Base-by-base conservation (phyloP, 2,797 vertebrate genomes). In the Platalea minor region DNA sequence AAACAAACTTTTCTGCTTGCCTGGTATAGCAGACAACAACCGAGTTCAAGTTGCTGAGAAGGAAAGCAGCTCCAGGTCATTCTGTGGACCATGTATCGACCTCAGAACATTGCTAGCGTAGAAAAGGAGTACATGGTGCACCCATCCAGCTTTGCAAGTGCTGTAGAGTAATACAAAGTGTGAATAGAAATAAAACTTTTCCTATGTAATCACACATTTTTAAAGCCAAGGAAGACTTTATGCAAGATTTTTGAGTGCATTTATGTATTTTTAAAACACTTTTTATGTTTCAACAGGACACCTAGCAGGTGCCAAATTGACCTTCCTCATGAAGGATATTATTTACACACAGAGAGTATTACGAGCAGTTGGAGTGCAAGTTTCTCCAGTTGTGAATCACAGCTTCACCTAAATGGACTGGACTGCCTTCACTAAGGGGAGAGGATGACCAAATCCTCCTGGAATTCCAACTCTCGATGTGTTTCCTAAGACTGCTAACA, bases 11-110 rank as follows among this genome's bases (percentile, higher is more conserved):
- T 75, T 48, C 67, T 69, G 37, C 97, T 98, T 97, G 98, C 97
- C 45, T 91, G 85, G 96, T 98, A 75, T 97, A 97, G 95, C 98
- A 97, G 7, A 98, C 94, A 76, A 91, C 81, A 50, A 98, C 85
- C n/a, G 93, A 93, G 48, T 41, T 96, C 87, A 98, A 84, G 29
- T 23, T 88, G 86, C 97, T 96, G 91, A 91, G 63, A 81, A 48
- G 85, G 29, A 97, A 61, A 51, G 97, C 95, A 61, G 84, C 93
- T 78, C 96, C 97, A 15, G 97, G 88, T 35, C 95, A 85, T 61
- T 91, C 74, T 28, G 96, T 64, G 45, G 97, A 97, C 97, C 97
- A 97, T 3, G 48, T 67, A 37, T 96, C 94, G 74, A 97, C 95
- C 46, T 77, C 91, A 75, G 96, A 97, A 31, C 92, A 97, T 45